Percentiles rank a stretch among this genome's conserved stretches.
phyloP scores from a whole-genome alignment of 2,888 invertebrate genomes.

The Plagodis pulveraria region DNA sequence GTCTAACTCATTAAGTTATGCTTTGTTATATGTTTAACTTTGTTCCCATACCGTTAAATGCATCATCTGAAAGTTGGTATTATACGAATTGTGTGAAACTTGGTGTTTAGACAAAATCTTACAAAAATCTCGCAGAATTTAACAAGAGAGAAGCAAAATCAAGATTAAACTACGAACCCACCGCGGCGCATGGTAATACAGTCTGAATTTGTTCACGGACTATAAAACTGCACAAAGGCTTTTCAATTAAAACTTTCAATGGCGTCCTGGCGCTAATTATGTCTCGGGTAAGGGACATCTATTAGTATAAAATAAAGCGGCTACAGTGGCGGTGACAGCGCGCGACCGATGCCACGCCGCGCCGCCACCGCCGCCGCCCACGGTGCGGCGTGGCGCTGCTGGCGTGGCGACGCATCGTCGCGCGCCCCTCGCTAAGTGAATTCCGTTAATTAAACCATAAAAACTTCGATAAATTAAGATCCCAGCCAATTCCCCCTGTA shows the following conservation, averaged over 20 bases:
- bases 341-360: constrained; percentile 17
- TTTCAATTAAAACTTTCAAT: constrained; percentile 84
- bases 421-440: constrained; percentile 75
- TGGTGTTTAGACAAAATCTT: constrained; percentile 9
- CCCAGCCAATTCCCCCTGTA: constrained; percentile 83
- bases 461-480: constrained; percentile 86
- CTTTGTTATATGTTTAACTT: constrained; percentile 20
- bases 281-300: constrained; percentile 68
- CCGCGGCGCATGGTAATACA: constrained; percentile 60
- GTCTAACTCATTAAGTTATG: constrained; percentile 20
- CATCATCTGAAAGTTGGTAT: constrained; percentile 8
- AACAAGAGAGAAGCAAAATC: constrained; percentile 41
- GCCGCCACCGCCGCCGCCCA: constrained; percentile 49
- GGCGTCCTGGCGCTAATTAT: constrained; percentile 77
- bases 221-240: constrained; percentile 81
- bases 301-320: constrained; percentile 61
- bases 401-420: constrained; percentile 41
- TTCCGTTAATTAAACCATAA: constrained; percentile 86
- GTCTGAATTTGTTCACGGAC: constrained; percentile 73
- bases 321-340: constrained; percentile 42
- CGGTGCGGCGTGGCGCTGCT: constrained; percentile 49
- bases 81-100: constrained; percentile 7
- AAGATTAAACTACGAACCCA: constrained; percentile 54
- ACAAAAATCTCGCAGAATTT: neutral
- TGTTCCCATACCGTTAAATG: constrained; percentile 2